Evolutionary conservation across 1,140 invertebrate species (phyloP).

Genomic region (Gonioctena quinquepunctata): DNA sequence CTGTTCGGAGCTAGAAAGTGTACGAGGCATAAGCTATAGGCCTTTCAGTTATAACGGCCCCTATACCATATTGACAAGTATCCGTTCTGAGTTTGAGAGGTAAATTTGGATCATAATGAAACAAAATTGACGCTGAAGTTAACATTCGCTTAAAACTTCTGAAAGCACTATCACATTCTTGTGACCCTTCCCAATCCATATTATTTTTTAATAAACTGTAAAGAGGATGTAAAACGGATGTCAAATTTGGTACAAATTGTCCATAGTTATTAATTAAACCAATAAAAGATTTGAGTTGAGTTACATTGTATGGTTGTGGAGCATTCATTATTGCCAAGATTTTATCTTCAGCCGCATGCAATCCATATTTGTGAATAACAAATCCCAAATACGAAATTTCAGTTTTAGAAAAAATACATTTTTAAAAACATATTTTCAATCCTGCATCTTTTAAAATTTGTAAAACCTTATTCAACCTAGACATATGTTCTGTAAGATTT

Average conservation of each 20-base stretch:
- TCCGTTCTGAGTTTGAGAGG: background rate
- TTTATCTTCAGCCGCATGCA: slow-evolving; percentile 38
- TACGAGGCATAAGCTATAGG: too few species aligned
- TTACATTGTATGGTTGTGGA: background rate
- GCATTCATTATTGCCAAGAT: background rate
- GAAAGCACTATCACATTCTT: background rate
- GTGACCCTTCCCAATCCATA: background rate
- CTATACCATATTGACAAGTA: too few species aligned
- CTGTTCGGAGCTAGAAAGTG: too few species aligned
- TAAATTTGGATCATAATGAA: background rate
- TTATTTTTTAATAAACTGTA: background rate
- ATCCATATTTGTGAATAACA: slow-evolving; percentile 42
- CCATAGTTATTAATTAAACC: background rate
- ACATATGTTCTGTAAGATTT: too few species aligned
- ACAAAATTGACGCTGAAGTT: background rate
- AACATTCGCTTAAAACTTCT: background rate
- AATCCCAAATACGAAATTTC: slow-evolving; percentile 33
- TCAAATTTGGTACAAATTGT: background rate
- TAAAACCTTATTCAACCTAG: too few species aligned
- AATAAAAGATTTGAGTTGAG: slow-evolving; percentile 22
- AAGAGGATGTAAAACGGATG: slow-evolving; percentile 19
- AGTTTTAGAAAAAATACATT: too few species aligned
- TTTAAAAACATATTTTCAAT: too few species aligned
- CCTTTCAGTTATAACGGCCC: too few species aligned
- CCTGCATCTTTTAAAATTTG: too few species aligned